Conservation (phyloP, 2,113 vertebrate species). For the Archilochus colubris region DNA sequence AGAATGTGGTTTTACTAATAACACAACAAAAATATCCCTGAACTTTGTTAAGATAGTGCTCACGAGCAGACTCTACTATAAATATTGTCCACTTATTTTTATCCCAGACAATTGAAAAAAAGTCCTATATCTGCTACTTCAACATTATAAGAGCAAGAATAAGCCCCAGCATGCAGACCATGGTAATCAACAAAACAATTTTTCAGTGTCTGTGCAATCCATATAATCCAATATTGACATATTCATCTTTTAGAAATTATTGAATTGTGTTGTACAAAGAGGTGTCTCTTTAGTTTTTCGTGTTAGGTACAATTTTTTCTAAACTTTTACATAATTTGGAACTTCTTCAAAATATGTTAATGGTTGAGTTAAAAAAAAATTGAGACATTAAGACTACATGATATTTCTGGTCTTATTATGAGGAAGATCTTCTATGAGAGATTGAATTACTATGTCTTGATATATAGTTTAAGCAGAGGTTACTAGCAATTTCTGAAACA, state of each 20-base stretch:
- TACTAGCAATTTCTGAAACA: background rate
- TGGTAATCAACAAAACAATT: background rate
- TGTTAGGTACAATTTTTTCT: background rate
- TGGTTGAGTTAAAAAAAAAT: background rate
- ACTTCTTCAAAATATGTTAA: background rate
- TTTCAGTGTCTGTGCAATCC: background rate
- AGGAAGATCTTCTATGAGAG: background rate
- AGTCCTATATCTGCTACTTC: background rate
- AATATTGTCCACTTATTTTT: background rate
- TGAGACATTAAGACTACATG: background rate
- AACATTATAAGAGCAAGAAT: background rate
- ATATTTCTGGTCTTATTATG: background rate
- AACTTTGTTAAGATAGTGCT: background rate
- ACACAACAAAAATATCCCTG: background rate
- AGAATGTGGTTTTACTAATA: background rate
- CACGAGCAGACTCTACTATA: background rate
- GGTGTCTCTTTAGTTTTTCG: background rate
- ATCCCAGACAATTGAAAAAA: background rate
- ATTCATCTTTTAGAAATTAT: background rate
- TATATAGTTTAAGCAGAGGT: background rate
- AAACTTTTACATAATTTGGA: background rate
- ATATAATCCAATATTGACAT: background rate
- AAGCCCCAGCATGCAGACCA: background rate
- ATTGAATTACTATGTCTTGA: background rate
- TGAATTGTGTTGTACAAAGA: background rate